Percentiles rank a stretch among this genome's conserved stretches.
phyloP scores from a whole-genome alignment of 1,140 invertebrate species.

The Catajapyx aquilonaris region DNA sequence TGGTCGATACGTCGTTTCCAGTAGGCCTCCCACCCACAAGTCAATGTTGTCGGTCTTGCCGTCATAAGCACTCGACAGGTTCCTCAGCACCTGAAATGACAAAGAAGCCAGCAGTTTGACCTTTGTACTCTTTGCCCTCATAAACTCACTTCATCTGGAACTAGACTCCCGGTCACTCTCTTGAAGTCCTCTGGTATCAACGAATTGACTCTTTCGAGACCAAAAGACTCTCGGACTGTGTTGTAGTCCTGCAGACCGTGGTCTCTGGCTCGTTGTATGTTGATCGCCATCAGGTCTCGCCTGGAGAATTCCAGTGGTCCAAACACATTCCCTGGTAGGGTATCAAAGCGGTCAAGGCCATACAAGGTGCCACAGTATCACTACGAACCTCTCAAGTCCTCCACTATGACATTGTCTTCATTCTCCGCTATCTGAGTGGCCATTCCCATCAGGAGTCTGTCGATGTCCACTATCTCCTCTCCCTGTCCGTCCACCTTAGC shows the following conservation, averaged over 20 bases:
- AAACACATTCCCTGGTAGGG: constrained; percentile 22
- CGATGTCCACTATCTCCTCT: constrained; percentile 23
- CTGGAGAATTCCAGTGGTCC: constrained; percentile 45
- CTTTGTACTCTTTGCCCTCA: no score
- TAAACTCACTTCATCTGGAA: no score
- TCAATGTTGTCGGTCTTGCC: constrained; percentile 31
- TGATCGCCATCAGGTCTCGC: constrained; percentile 38
- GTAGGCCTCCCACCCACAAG: constrained; percentile 42
- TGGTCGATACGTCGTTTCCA: constrained; percentile 34
- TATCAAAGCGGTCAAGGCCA: no score
- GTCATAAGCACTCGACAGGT: constrained; percentile 18
- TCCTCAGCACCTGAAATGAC: background rate
- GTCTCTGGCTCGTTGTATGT: constrained; percentile 42
- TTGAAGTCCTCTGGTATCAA: constrained; percentile 21
- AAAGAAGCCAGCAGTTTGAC: no score
- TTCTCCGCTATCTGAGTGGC: constrained; percentile 35
- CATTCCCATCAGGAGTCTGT: constrained; percentile 36
- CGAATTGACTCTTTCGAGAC: constrained; percentile 16
- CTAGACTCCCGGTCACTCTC: constrained; percentile 15
- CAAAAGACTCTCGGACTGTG: constrained; percentile 29
- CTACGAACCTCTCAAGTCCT: constrained; percentile 34
- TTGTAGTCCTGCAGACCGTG: constrained; percentile 46
- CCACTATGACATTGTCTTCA: constrained; percentile 40
- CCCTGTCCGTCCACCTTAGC: background rate
- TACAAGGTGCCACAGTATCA: no score